Evolutionary conservation across 1,140 invertebrate genomes (phyloP).

Genomic region (Hesperophylax magnus): DNA sequence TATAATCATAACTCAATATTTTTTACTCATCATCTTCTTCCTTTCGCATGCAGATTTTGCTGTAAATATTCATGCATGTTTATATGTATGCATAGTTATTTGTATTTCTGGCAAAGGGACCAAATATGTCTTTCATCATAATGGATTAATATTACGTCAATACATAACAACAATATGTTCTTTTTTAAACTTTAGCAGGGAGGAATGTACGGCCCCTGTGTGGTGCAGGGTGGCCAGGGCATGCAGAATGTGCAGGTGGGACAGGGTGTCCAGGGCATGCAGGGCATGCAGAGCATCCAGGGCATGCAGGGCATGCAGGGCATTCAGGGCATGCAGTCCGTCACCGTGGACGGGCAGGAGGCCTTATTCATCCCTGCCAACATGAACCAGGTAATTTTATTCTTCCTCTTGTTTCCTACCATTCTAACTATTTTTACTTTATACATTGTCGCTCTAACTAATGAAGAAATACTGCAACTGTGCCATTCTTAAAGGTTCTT

Average conservation of each 20-base stretch:
- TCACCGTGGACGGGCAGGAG: conserved; percentile 94
- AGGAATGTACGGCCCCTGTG: conserved; percentile 64
- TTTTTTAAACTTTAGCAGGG: conserved; percentile 56
- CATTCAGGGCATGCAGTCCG: conserved; percentile 81
- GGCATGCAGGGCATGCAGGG: conserved; percentile 58
- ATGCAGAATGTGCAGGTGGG: conserved; percentile 57
- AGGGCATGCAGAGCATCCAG: conserved; percentile 62
- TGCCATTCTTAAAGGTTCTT: no score
- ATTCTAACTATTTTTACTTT: no score
- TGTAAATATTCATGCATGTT: no score
- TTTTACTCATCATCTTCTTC: no score
- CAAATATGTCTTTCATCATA: no score
- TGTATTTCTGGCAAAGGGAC: no score
- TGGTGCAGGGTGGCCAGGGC: conserved; percentile 62
- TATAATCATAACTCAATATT: no score
- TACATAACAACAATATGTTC: not conserved
- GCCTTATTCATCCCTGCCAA: conserved; percentile 87
- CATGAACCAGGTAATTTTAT: conserved; percentile 57
- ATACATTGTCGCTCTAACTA: no score
- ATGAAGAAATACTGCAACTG: no score
- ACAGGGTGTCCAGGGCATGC: conserved; percentile 52
- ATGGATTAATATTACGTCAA: not conserved
- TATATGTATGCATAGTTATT: no score
- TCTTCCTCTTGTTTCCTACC: no score
- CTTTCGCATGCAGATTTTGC: no score